Percentiles rank a stretch among this genome's conserved stretches.
These are phyloP conservation scores for Orthonychiurus folsomi DNA, from an alignment of 2,888 invertebrate genomes.

Conservation along the genomic window DNA sequence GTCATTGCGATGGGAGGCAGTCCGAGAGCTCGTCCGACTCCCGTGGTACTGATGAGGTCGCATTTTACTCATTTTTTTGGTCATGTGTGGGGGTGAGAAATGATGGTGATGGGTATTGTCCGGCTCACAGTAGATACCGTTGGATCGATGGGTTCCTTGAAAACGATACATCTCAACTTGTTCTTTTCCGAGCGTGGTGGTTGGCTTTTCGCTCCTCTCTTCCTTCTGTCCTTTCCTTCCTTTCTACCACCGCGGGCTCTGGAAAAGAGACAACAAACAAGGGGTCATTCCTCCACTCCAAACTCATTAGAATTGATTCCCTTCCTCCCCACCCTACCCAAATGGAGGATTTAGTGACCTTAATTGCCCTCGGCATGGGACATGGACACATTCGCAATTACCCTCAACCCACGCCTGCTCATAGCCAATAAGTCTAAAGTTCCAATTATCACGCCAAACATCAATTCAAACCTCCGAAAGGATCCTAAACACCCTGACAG, in stretches of 20 bases:
- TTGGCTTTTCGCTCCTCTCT: too few species aligned
- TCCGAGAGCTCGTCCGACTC: slow-evolving; percentile 13
- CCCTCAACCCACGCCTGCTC: not conserved
- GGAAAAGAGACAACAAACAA: slow-evolving; percentile 2
- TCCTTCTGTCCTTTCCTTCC: too few species aligned
- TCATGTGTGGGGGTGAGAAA: slow-evolving; percentile 28
- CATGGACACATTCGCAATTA: not conserved
- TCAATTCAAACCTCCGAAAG: not conserved
- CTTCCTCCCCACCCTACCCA: not conserved
- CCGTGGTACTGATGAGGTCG: slow-evolving; percentile 24
- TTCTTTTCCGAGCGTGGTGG: slow-evolving; percentile 2
- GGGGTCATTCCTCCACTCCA: not conserved
- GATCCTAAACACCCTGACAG: not conserved
- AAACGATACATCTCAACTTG: slow-evolving; percentile 38
- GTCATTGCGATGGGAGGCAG: slow-evolving; percentile 26
- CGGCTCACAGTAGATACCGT: slow-evolving; percentile 40
- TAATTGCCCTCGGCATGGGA: not conserved
- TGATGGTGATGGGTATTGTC: slow-evolving; percentile 37
- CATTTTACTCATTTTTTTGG: slow-evolving; percentile 26
- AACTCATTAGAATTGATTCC: slow-evolving; percentile 13
- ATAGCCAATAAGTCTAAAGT: not conserved
- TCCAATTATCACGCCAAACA: not conserved
- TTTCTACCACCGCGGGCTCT: not conserved
- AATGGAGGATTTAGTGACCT: not conserved
- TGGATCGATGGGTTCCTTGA: slow-evolving; percentile 36